These are phyloP conservation scores for Poecilobothrus nobilitatus DNA, from an alignment of 2,888 invertebrate genomes.

Conservation along the genomic window DNA sequence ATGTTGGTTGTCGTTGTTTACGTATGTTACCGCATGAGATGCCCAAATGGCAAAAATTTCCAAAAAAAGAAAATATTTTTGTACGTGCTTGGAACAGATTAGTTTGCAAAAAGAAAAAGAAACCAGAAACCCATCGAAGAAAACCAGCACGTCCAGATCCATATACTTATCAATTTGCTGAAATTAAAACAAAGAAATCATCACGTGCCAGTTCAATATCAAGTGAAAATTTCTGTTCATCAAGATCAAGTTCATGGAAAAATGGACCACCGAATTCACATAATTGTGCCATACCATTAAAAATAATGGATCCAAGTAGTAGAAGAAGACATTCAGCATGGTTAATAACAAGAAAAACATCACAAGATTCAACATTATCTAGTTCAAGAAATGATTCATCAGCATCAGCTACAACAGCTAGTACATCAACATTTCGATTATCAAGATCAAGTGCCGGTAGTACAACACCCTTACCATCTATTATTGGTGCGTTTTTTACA, in stretches of 20 bases:
- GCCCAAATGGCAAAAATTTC: conserved; percentile 40
- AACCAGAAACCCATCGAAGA: conserved; percentile 35
- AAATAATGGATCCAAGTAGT: conserved; percentile 56
- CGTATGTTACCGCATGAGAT: conserved; percentile 43
- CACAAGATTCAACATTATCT: conserved; percentile 84
- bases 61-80: conserved; percentile 32
- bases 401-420: conserved; percentile 82
- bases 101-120: conserved; percentile 29
- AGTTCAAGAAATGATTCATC: conserved; percentile 87
- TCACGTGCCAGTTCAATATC: conserved; percentile 75
- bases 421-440: conserved; percentile 82
- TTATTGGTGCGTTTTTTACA: conserved; percentile 31
- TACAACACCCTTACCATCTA: conserved; percentile 45
- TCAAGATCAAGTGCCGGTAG: conserved; percentile 69
- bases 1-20: conserved; percentile 47
- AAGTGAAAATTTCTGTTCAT: conserved; percentile 84
- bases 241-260: conserved; percentile 78
- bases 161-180: conserved; percentile 67
- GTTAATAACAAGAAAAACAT: conserved; percentile 84
- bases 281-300: conserved; percentile 67
- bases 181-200: conserved; percentile 62
- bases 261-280: conserved; percentile 55
- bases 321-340: conserved; percentile 77
- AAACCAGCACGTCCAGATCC: conserved; percentile 53
- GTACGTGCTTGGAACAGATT: conserved; percentile 45